Percentiles rank a stretch among this genome's conserved stretches.
Conservation (phyloP, 1,140 invertebrate species). For the Orius insidiosus region DNA sequence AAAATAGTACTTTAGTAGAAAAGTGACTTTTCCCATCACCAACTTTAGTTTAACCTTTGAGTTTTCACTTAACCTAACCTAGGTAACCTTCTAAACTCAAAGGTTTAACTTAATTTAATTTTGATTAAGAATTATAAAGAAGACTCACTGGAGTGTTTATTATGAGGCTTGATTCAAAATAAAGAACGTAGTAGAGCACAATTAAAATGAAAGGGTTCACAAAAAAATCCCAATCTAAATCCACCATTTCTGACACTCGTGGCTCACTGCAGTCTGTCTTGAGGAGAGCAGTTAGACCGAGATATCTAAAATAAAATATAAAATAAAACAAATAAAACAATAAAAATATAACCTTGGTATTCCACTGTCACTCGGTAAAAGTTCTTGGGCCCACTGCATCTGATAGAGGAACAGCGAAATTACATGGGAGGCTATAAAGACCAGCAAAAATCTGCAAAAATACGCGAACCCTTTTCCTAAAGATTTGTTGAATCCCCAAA, state of each 20-base stretch:
- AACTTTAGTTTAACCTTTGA: no score
- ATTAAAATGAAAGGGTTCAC: conserved; percentile 56
- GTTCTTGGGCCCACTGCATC: conserved; percentile 60
- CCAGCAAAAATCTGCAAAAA: conserved; percentile 48
- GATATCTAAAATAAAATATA: conserved; percentile 34
- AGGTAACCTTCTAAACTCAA: no score
- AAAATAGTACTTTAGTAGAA: neutral
- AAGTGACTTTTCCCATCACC: no score
- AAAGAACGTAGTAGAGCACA: conserved; percentile 52
- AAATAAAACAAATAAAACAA: neutral
- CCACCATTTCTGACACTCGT: conserved; percentile 36
- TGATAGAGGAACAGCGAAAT: conserved; percentile 68
- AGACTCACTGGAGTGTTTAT: conserved; percentile 46
- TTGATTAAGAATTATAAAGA: no score
- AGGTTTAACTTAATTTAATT: no score
- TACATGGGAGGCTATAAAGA: conserved; percentile 59
- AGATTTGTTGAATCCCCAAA: conserved; percentile 70
- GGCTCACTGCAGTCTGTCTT: conserved; percentile 39
- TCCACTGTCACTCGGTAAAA: conserved; percentile 45
- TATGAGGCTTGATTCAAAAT: conserved; percentile 48
- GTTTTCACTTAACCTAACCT: no score
- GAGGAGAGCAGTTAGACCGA: conserved; percentile 41
- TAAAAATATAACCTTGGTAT: conserved; percentile 38
- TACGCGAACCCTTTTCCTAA: conserved; percentile 53
- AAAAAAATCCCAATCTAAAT: conserved; percentile 47